Base-by-base conservation (phyloP, 2,113 vertebrate species). In the Aegotheles bennettii region DNA sequence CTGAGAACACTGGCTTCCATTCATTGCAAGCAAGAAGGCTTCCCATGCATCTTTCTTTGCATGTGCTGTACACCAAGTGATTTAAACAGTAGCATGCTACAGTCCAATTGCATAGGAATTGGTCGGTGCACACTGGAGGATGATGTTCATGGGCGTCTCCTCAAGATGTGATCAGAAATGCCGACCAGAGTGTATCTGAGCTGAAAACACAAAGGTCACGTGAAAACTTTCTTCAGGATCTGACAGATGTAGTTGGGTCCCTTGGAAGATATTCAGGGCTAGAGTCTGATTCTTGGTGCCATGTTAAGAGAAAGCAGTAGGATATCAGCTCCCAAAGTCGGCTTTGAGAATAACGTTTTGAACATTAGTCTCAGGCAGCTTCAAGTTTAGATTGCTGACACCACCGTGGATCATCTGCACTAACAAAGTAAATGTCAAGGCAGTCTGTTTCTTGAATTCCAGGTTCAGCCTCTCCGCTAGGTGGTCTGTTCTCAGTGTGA, bases 71-170 rank as follows among this genome's bases (percentile, higher is more conserved):
- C 0, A 0, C 25, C 28, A 36, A 13, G 13, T 69, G 54, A 56
- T 65, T 64, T 43, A 24, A 54, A 4, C 1, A 21, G 45, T 20
- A 47, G 25, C 36, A 35, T 20, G 28, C 11, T 35, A 2, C 16
- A 15, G 54, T 47, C 26, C 42, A 35, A 5, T 31, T 65, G 54
- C 59, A n/a, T 6, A 74, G n/a, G 40, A 61, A 14, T 20, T 2
- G 0, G 8, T 20, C 2, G 0, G 8, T 43, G 31, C 25, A 16
- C 7, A 3, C 0, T 0, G 17, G 11, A 31, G 15, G 48, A 23
- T 74, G 43, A 15, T 54, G 35, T 54, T 63, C 6, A 9, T 11
- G 45, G 31, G 42, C 8, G 17, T 63, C 25, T 84, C 67, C 38
- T 56, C 69, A 33, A 53, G 51, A 14, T 7, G 8, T 26, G 48